Conservation (phyloP, 2,797 vertebrate genomes). For the Parauchenoglanis ngamensis region DNA sequence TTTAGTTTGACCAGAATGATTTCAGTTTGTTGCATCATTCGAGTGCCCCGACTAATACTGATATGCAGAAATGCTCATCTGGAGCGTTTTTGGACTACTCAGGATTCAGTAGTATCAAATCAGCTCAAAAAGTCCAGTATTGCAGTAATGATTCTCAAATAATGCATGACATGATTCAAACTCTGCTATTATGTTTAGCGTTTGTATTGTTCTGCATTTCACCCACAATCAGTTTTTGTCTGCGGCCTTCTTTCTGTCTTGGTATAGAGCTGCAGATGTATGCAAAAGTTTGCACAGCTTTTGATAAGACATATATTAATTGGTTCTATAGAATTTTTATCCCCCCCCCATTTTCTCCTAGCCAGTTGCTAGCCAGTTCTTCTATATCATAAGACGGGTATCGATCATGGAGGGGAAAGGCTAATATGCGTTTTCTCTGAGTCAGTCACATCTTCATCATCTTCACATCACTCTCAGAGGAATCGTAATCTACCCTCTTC, state of each 20-base stretch:
- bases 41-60: neutral
- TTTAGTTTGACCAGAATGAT: neutral
- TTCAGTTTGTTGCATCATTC: constrained; percentile 28
- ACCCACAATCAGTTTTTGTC: no score
- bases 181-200: neutral
- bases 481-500: neutral
- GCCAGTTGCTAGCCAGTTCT: neutral
- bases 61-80: neutral
- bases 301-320: neutral
- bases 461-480: no score
- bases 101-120: neutral
- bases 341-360: neutral
- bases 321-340: neutral
- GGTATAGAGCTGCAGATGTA: neutral
- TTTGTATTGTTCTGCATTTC: neutral
- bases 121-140: neutral
- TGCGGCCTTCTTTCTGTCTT: neutral
- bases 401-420: neutral
- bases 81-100: neutral
- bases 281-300: neutral
- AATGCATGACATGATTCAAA: neutral
- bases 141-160: neutral
- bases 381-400: neutral
- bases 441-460: no score
- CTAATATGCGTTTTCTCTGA: neutral